Evolutionary conservation across 1,140 invertebrate species (phyloP).

Genomic region (Penaeus chinensis): DNA sequence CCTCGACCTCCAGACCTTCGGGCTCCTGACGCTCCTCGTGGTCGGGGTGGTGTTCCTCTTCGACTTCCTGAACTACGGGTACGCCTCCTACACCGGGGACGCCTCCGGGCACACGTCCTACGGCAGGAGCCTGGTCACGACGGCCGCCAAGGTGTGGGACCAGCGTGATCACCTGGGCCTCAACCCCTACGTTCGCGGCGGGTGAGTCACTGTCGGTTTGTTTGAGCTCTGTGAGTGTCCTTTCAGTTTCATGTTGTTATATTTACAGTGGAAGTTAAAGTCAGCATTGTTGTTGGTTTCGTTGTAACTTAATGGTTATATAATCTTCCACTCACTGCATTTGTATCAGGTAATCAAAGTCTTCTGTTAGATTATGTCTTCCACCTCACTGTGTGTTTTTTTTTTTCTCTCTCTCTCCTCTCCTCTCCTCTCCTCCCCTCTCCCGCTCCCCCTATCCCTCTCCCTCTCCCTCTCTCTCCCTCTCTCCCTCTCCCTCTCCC

Average conservation of each 20-base stretch:
- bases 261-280: background rate
- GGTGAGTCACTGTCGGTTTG: background rate
- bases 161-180: conserved; percentile 54
- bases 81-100: conserved; percentile 28
- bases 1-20: conserved; percentile 57
- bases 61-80: conserved; percentile 50
- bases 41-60: conserved; percentile 50
- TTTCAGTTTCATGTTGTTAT: background rate
- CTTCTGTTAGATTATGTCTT: too few species aligned
- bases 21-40: conserved; percentile 51
- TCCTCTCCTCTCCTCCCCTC: too few species aligned
- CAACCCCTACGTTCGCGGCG: conserved; percentile 37
- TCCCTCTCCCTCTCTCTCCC: too few species aligned
- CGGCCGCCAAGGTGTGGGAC: conserved; percentile 57
- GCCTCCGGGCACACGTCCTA: conserved; percentile 52
- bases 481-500: too few species aligned
- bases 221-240: background rate
- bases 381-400: too few species aligned
- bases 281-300: too few species aligned
- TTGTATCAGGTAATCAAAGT: too few species aligned
- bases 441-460: too few species aligned
- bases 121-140: conserved; percentile 53
- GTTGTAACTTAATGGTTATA: too few species aligned
- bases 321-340: too few species aligned
- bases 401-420: too few species aligned